These are phyloP conservation scores for Anniella stebbinsi DNA, from an alignment of 2,797 vertebrate species.

Conservation along the genomic window DNA sequence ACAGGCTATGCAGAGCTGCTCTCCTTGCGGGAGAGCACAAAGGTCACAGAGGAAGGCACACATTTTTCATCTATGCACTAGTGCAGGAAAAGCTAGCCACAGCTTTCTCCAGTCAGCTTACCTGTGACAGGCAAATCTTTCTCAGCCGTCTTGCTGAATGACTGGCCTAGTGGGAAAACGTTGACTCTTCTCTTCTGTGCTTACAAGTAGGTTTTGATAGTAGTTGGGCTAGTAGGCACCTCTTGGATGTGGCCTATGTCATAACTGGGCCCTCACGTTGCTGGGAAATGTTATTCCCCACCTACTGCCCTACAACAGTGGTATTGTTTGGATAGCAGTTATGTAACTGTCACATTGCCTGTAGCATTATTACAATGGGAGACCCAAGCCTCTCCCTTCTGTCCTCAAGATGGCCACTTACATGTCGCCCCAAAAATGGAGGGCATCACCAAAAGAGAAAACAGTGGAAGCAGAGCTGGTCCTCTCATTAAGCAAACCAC, in stretches of 20 bases:
- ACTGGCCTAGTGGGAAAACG: background rate
- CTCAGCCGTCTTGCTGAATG: background rate
- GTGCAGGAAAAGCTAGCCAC: background rate
- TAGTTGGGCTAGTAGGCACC: background rate
- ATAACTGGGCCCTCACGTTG: background rate
- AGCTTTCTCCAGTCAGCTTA: background rate
- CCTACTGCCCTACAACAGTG: background rate
- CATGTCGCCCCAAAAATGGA: no score
- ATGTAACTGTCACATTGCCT: background rate
- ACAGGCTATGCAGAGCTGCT: background rate
- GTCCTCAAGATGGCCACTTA: background rate
- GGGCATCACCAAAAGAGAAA: background rate
- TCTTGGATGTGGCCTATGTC: background rate
- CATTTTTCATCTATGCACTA: background rate
- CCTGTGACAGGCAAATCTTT: background rate
- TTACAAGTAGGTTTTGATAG: background rate
- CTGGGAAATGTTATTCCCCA: background rate
- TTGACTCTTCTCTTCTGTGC: background rate
- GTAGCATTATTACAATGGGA: background rate
- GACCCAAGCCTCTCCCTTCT: background rate
- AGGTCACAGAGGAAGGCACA: background rate
- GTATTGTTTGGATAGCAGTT: background rate
- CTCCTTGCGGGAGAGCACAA: conserved; percentile 42
- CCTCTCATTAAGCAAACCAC: no score
- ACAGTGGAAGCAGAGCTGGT: background rate